phyloP scores from a whole-genome alignment of 1,140 invertebrate genomes.

The Cephus cinctus region DNA sequence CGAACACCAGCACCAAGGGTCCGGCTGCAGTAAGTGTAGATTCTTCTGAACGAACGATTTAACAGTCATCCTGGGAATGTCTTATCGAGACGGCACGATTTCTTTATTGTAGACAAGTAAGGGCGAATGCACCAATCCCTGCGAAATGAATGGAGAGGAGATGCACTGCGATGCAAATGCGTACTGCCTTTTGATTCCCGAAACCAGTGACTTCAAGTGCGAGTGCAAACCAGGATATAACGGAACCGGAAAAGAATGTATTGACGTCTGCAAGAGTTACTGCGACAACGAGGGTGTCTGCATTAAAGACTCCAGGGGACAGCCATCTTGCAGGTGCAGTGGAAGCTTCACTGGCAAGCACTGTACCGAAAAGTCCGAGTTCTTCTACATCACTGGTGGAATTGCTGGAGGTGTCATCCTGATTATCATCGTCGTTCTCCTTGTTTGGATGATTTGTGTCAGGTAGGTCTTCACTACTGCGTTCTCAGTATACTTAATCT shows the following conservation, averaged over 20 bases:
- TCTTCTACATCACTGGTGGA: conserved; percentile 91
- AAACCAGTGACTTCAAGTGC: conserved; percentile 87
- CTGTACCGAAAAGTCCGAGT: conserved; percentile 88
- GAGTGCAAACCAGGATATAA: conserved; percentile 94
- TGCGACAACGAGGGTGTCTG: conserved; percentile 93
- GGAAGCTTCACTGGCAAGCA: conserved; percentile 91
- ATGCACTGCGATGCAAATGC: conserved; percentile 87
- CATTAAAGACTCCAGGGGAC: conserved; percentile 78
- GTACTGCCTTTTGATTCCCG: conserved; percentile 81
- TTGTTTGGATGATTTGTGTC: conserved; percentile 97
- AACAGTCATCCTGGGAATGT: too few species aligned
- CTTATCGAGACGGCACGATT: too few species aligned
- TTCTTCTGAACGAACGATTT: too few species aligned
- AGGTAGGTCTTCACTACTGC: conserved; percentile 60
- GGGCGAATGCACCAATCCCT: conserved; percentile 89
- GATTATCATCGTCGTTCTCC: conserved; percentile 86
- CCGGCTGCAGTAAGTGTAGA: conserved; percentile 69
- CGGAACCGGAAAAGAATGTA: conserved; percentile 79
- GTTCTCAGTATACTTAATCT: too few species aligned
- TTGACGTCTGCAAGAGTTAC: conserved; percentile 82
- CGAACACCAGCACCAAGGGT: conserved; percentile 87
- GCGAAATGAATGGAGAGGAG: conserved; percentile 79
- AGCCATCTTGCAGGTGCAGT: conserved; percentile 83
- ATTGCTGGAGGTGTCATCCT: conserved; percentile 89
- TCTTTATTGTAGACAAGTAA: conserved; percentile 64